Evolutionary conservation across 1,140 invertebrate genomes (phyloP), one percentile per base, ranked within the genome.

Genomic region (Drosophila tani): DNA sequence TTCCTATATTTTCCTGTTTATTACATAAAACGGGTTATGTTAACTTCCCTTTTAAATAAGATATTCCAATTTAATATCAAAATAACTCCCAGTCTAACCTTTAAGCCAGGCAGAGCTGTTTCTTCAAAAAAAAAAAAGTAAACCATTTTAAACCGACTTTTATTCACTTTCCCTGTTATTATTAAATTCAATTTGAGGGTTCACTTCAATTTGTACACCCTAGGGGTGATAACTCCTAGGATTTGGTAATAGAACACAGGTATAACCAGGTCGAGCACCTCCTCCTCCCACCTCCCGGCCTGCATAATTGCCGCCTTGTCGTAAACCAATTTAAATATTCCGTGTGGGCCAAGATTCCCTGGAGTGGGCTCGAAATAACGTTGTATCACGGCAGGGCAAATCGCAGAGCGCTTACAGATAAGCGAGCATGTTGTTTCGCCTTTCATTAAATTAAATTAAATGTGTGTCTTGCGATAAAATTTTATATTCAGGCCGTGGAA

Each of bases 401-500:
- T 75, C 60, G 74, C 59, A 51, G 59, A 76, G 47, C 60, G 74
- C 75, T 76, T 75, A 67, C 68, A 77, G 75, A 77, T 77, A 77
- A 77, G 74, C 74, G 74, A 77, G 62, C 75, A 77, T 77, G 74
- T 77, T 77, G 62, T 55, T 55, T 68, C 63, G 73, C 45, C 74
- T 67, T 57, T 76, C 74, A 76, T 77, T 77, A 77, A 77, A 77
- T 77, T 68, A 68, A 77, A 77, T 77, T 77, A 77, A 77, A 77
- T 77, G 75, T 77, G 75, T 77, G 75, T 77, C 75, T 76, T 77
- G 74, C 38, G 75, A 77, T 77, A 77, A 77, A 77, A 77, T 77
- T 77, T 77, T 77, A 77, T 77, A 77, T 77, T 77, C 73, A 55
- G 38, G 35, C 51, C 11, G 24, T 6, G n/a, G 55, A 32, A 19